Evolutionary conservation across 2,888 invertebrate genomes (phyloP).

Genomic region (Conops quadrifasciatus): DNA sequence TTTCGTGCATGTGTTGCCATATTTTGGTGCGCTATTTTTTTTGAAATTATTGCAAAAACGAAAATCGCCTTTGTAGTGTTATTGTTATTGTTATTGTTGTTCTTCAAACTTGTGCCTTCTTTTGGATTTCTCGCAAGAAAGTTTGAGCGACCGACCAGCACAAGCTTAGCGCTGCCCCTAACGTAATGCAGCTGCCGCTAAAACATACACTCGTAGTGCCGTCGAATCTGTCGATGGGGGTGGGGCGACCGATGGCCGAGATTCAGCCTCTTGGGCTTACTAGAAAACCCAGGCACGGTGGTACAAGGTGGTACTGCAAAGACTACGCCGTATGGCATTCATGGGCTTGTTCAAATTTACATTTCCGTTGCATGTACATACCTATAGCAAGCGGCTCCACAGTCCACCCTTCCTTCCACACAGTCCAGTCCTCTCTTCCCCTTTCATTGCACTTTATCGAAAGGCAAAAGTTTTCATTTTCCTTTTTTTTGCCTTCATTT

Average conservation of each 20-base stretch:
- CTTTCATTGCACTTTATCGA: not conserved
- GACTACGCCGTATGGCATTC: slow-evolving; percentile 27
- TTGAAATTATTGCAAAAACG: not conserved
- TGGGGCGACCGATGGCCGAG: not conserved
- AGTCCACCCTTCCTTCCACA: not conserved
- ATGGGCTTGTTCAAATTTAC: slow-evolving; percentile 33
- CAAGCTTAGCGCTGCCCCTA: not conserved
- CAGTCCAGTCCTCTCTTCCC: not conserved
- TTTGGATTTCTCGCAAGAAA: not conserved
- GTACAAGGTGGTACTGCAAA: not conserved
- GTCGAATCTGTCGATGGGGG: no score
- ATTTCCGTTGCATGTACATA: slow-evolving; percentile 27
- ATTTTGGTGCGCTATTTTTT: slow-evolving; percentile 22
- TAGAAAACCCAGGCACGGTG: not conserved
- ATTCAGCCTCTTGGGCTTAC: not conserved
- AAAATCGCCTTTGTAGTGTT: not conserved
- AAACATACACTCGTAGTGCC: no score
- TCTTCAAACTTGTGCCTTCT: slow-evolving; percentile 17
- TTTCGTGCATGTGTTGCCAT: slow-evolving; percentile 30
- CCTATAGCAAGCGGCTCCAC: not conserved
- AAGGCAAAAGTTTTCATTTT: not conserved
- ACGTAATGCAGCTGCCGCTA: no score
- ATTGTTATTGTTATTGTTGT: not conserved
- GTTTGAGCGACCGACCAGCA: not conserved
- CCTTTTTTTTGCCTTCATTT: not conserved